Conservation (phyloP, 2,888 invertebrate species). For the Anthophora plumipes region DNA sequence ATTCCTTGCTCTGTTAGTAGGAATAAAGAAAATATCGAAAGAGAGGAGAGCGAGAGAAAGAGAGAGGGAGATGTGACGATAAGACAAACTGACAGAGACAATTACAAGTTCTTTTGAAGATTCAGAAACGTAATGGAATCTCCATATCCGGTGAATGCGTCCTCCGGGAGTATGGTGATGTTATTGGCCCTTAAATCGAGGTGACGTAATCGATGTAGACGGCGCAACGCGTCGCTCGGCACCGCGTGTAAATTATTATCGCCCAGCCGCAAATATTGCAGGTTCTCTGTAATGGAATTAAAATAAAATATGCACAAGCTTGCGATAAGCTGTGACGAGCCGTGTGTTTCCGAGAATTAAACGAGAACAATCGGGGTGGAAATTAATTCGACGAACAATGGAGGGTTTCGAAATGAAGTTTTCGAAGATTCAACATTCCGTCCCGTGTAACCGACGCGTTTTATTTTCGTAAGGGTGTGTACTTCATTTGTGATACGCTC, state of each 20-base stretch:
- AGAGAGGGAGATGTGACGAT: too few relatives aligned
- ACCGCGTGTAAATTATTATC: constrained; percentile 95
- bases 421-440: background rate
- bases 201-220: constrained; percentile 94
- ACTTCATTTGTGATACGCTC: background rate
- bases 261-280: constrained; percentile 95
- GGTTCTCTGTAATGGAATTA: constrained; percentile 88
- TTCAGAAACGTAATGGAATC: constrained; percentile 97
- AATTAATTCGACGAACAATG: background rate
- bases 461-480: background rate
- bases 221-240: constrained; percentile 93
- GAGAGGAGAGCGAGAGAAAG: too few relatives aligned
- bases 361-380: background rate
- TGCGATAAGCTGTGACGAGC: background rate
- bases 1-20: too few relatives aligned
- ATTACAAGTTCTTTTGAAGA: constrained; percentile 96
- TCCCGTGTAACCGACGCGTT: too few relatives aligned
- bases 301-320: background rate
- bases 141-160: constrained; percentile 95
- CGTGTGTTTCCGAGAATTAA: background rate
- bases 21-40: too few relatives aligned
- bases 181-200: constrained; percentile 95
- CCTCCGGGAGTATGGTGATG: constrained; percentile 92
- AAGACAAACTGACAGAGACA: constrained; percentile 55
- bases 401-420: background rate